These are phyloP conservation scores for Mormyrus hasselquistii DNA, from an alignment of 2,797 vertebrate species.

Conservation along the genomic window DNA sequence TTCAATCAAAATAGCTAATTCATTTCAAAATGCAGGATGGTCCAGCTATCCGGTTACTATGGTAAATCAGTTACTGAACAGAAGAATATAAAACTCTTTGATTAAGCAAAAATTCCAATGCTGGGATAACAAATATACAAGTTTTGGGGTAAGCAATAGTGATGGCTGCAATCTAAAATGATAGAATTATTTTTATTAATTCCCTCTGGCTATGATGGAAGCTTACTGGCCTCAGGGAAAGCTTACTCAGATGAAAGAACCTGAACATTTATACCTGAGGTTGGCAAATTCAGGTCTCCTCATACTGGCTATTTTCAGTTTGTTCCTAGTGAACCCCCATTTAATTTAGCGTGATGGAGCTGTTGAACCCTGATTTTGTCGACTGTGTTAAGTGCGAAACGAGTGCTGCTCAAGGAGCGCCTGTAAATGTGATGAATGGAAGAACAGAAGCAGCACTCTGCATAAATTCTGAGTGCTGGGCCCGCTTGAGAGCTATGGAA, in stretches of 20 bases:
- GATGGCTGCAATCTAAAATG: neutral
- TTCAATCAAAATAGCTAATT: neutral
- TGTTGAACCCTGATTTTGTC: neutral
- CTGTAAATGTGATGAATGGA: neutral
- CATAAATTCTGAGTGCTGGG: neutral
- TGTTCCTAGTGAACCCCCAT: neutral
- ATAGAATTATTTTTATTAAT: neutral
- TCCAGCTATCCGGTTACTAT: neutral
- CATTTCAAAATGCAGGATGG: neutral
- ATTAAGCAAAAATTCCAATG: neutral
- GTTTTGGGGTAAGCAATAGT: neutral
- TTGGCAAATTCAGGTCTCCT: neutral
- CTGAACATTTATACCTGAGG: neutral
- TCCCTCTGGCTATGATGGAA: neutral
- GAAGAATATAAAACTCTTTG: neutral
- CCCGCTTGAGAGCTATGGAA: neutral
- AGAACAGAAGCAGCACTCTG: neutral
- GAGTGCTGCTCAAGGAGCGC: neutral
- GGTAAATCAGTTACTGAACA: neutral
- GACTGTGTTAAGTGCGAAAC: neutral
- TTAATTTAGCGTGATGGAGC: neutral
- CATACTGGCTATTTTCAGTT: neutral
- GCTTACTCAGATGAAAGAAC: neutral
- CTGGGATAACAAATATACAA: neutral
- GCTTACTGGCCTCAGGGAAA: neutral